Base-by-base conservation (phyloP, 2,888 invertebrate species). In the Margaritifera margaritifera region DNA sequence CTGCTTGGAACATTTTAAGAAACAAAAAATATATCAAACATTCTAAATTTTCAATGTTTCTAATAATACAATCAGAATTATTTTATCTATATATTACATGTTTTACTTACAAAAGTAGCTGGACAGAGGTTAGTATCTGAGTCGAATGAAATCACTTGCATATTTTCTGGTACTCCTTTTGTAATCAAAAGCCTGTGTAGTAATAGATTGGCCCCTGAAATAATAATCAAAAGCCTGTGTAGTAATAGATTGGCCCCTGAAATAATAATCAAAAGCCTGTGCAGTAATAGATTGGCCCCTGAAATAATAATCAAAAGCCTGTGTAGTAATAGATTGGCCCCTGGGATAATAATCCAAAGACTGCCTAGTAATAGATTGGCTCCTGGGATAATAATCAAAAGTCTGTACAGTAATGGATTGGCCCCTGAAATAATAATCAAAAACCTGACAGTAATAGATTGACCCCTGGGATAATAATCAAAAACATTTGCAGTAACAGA, bases 41-140 rank as follows among this genome's bases (percentile, higher is more conserved):
- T 19, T 15, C 31, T 53, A 27, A 54, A 11, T 6, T 22, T n/a
- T 50, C 22, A 62, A 11, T 50, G 62, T 50, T 11, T 2, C 5
- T 50, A 11, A 19, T 50, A 24, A 20, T 25, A 18, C 2, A 11
- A 20, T 31, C 1, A 58, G 18, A 15, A 51, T 18, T 31, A 42
- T 11, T 42, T 15, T 42, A 42, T 8, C 42, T 42, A 42, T 42
- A 42, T 42, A 42, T 42, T 22, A n/a, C 31, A n/a, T 53, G 31
- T 15, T 56, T 53, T 62, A 86, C 88, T 86, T 78, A 89, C 89
- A 83, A 89, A 90, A 24, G 80, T 71, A 24, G 81, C 84, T 62
- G 80, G 82, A 77, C 89, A 90, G 4, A 90, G 77, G 65, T 88
- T 87, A 27, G 87, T 80, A 42, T 90, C 88, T 1, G 90, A 89